These are phyloP conservation scores for Calliopum simillimum DNA, from an alignment of 2,888 invertebrate species.

Conservation along the genomic window DNA sequence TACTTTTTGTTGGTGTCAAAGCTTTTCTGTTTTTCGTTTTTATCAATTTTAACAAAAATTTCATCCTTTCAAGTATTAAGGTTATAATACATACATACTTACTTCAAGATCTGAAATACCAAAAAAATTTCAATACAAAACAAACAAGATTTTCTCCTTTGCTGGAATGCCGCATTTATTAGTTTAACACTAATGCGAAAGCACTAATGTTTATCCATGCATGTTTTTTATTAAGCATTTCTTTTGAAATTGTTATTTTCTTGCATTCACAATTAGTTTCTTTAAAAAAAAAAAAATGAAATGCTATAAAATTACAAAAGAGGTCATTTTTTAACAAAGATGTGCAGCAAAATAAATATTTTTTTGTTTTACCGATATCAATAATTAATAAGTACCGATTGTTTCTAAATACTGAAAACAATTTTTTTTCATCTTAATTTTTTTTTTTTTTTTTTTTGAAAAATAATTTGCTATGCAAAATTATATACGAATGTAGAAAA, in stretches of 20 bases:
- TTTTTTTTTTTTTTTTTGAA: conserved; percentile 7
- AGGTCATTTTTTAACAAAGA: conserved; percentile 38
- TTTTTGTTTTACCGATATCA: background rate
- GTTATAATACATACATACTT: too few species aligned
- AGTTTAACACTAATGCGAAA: conserved; percentile 31
- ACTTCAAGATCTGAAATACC: conserved; percentile 8
- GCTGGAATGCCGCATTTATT: conserved; percentile 53
- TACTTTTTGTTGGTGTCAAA: too few species aligned
- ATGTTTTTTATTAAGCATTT: conserved; percentile 29
- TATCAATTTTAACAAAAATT: too few species aligned
- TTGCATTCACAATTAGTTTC: conserved; percentile 32
- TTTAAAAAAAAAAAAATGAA: conserved; percentile 9
- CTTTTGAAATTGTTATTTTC: conserved; percentile 23
- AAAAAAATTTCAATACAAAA: conserved; percentile 22
- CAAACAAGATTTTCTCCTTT: conserved; percentile 12
- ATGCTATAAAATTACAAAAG: conserved; percentile 27
- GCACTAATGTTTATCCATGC: conserved; percentile 19
- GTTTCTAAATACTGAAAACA: background rate
- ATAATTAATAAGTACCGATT: too few species aligned
- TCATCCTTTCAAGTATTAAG: too few species aligned
- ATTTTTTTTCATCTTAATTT: background rate
- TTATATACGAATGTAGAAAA: too few species aligned
- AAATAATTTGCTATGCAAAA: background rate
- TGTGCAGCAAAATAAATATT: conserved; percentile 45
- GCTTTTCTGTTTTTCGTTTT: too few species aligned